Conservation (phyloP, 2,797 vertebrate genomes). For the Botia kubotai region DNA sequence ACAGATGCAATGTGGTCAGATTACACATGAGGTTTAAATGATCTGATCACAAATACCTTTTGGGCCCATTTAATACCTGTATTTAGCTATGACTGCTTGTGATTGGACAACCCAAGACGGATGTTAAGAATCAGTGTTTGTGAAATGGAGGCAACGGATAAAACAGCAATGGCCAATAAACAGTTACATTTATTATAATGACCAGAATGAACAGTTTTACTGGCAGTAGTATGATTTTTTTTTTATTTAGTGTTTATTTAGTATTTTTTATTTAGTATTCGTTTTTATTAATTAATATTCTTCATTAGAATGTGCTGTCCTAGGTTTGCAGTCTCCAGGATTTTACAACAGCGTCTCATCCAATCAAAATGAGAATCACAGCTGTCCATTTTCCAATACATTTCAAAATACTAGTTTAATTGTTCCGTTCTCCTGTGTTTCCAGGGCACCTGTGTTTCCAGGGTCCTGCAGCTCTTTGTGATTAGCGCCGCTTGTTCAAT, state of each 20-base stretch:
- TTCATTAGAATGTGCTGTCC: background rate
- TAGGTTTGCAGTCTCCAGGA: background rate
- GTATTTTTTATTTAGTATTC: no score
- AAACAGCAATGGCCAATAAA: no score
- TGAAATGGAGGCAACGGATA: no score
- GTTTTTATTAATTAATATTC: no score
- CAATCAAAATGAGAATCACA: background rate
- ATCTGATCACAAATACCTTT: background rate
- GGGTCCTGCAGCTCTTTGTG: background rate
- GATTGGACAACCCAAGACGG: background rate
- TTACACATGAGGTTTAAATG: no score
- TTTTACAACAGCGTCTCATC: background rate
- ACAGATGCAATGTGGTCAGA: no score
- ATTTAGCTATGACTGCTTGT: background rate
- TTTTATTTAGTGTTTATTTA: no score
- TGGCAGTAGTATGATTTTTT: no score
- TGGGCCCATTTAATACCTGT: background rate
- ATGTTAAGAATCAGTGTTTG: no score
- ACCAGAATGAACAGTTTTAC: no score
- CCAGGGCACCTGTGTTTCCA: background rate
- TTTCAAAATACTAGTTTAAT: background rate
- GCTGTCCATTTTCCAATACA: constrained; percentile 42
- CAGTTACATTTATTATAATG: no score
- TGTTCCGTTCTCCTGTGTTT: background rate
- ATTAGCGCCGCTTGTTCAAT: background rate